These are phyloP conservation scores for Lycaena phlaeas DNA, from an alignment of 2,888 invertebrate genomes.

Conservation along the genomic window DNA sequence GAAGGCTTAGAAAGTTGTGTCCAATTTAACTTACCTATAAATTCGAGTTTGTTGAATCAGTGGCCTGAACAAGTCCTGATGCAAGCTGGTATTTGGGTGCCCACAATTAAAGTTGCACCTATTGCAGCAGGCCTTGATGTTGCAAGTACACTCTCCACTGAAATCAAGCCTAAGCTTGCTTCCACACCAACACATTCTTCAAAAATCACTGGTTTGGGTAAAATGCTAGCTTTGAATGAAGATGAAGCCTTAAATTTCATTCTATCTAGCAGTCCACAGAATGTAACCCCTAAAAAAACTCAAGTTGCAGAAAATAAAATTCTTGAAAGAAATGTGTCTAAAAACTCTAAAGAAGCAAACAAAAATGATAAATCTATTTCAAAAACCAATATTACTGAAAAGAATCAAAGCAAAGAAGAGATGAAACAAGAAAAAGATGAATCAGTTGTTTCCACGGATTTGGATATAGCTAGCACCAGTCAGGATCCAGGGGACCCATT, in stretches of 20 bases:
- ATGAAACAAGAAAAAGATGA: constrained; percentile 10
- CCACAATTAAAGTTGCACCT: constrained; percentile 83
- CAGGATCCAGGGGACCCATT: constrained; percentile 30
- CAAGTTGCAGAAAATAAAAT: constrained; percentile 15
- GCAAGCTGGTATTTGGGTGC: constrained; percentile 88
- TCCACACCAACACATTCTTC: constrained; percentile 45
- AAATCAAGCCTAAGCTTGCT: constrained; percentile 50
- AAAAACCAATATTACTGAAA: constrained; percentile 21
- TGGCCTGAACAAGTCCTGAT: constrained; percentile 90
- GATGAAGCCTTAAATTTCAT: constrained; percentile 83
- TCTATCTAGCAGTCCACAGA: constrained; percentile 63
- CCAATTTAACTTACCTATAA: constrained; percentile 82
- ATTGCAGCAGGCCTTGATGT: constrained; percentile 85
- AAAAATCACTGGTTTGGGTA: constrained; percentile 53
- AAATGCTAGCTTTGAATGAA: constrained; percentile 74
- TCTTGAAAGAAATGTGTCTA: constrained; percentile 11
- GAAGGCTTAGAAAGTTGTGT: constrained; percentile 83
- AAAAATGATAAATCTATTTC: constrained; percentile 10
- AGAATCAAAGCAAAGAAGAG: too few relatives aligned
- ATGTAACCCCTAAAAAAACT: constrained; percentile 23
- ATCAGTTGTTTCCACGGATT: constrained; percentile 24
- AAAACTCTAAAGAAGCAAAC: constrained; percentile 5
- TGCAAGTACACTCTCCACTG: constrained; percentile 75
- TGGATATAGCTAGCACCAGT: constrained; percentile 45
- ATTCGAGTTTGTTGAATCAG: constrained; percentile 89